Conservation (phyloP, 2,797 vertebrate species). For the Anguilla megastoma region DNA sequence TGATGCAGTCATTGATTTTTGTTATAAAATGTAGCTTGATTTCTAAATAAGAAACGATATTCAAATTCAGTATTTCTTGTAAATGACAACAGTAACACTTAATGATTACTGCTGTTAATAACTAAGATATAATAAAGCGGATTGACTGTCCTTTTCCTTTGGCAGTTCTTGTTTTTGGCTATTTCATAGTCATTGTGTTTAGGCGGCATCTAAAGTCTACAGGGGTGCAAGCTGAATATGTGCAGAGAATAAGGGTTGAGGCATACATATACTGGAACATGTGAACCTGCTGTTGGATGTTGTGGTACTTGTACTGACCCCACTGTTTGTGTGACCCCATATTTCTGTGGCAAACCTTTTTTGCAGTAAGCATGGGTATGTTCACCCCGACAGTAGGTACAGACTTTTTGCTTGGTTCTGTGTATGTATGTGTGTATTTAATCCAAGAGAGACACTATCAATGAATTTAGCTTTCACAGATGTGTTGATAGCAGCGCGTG, state of each 20-base stretch:
- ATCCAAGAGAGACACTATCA: neutral
- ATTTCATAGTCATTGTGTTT: neutral
- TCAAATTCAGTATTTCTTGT: neutral
- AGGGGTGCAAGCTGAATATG: neutral
- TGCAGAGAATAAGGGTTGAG: neutral
- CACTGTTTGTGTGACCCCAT: neutral
- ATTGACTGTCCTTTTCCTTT: neutral
- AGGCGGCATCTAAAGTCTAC: neutral
- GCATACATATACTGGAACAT: neutral
- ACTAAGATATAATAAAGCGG: neutral
- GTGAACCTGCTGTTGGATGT: neutral
- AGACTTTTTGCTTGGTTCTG: neutral
- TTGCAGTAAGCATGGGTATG: neutral
- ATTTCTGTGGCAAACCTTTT: neutral
- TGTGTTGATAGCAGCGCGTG: neutral
- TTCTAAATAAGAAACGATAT: neutral
- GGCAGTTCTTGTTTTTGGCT: neutral
- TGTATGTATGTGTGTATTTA: neutral
- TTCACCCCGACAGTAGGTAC: neutral
- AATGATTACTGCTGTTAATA: neutral
- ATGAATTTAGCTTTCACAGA: neutral
- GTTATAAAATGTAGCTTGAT: neutral
- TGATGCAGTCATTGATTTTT: neutral
- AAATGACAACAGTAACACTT: neutral
- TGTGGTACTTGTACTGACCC: neutral